Evolutionary conservation across 1,140 invertebrate species (phyloP), one percentile per base, ranked within the genome.

Genomic region (Lineus longissimus): DNA sequence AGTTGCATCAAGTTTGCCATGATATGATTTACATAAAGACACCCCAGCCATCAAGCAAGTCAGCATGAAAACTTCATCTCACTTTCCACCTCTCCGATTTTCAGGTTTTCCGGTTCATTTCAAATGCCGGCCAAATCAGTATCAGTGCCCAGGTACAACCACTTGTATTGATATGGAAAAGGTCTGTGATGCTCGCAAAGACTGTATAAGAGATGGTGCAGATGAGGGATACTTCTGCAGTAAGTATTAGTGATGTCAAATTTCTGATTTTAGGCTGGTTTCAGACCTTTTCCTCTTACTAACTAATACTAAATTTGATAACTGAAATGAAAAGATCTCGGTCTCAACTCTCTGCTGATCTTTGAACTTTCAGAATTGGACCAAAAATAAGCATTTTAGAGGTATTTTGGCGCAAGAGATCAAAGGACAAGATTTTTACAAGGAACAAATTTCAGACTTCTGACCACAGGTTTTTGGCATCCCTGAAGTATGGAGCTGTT

Each of bases 181-280:
- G 23, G 55, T 75, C 13, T 75, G 73, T 64, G 68, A 75, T 62
- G 62, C 63, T 0, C 13, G 51, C 1, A 45, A 40, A 17, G 68
- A 75, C 43, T 74, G 71, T 54, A 25, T 19, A 2, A 41, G 45
- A 19, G 64, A 73, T 66, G 57, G 59, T 11, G 65, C 69, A 13
- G 71, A 73, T 55, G 71, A 74, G 33, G 71, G 73, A 13, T 25
- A 57, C 19, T 66, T 65, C 59, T 74, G 73, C 59, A 30, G 72
- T 73, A 65, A 69, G 77, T 61, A 23, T 27, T 40, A 13, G 33
- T 6, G 25, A n/a, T n/a, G 2, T 17, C 15, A 1, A 30, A 13
- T 1, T 19, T 17, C 15, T 1, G 19, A 2, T 19, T 2, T 33
- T 40, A 2, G 36, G 2, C 55, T 31, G n/a, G n/a, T n/a, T n/a